These are phyloP conservation scores for Cylas formicarius DNA, from an alignment of 1,140 invertebrate species.

Conservation along the genomic window DNA sequence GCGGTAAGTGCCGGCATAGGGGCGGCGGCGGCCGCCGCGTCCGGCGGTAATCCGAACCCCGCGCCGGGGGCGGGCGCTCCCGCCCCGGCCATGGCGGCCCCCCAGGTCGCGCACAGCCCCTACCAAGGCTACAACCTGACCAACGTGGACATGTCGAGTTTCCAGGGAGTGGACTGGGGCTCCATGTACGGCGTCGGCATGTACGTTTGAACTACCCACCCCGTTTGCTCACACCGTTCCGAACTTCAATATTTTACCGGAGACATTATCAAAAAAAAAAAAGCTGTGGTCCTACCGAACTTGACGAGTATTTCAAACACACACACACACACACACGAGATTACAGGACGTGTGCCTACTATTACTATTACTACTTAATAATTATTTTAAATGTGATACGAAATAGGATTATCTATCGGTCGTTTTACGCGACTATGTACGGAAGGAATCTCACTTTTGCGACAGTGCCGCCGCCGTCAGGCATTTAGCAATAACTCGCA, in stretches of 20 bases:
- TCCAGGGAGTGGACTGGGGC: constrained; percentile 83
- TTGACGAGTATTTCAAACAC: no score
- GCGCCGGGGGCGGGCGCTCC: constrained; percentile 45
- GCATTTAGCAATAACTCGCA: constrained; percentile 44
- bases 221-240: constrained; percentile 21
- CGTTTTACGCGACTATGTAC: background rate
- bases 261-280: constrained; percentile 9
- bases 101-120: constrained; percentile 57
- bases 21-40: constrained; percentile 47
- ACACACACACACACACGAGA: no score
- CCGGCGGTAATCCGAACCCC: constrained; percentile 46
- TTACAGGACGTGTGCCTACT: constrained; percentile 5
- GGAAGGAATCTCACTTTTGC: background rate
- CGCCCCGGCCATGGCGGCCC: constrained; percentile 48
- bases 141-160: constrained; percentile 84
- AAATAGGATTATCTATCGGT: background rate
- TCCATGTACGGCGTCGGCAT: constrained; percentile 86
- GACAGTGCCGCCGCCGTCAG: constrained; percentile 27
- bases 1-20: constrained; percentile 42
- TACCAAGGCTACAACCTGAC: constrained; percentile 75
- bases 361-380: constrained; percentile 6
- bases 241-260: constrained; percentile 8
- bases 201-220: constrained; percentile 59
- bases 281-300: no score
- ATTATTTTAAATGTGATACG: constrained; percentile 1